Percentiles rank a stretch among this genome's conserved stretches.
These are phyloP conservation scores for Leptoclinus maculatus DNA, from an alignment of 2,797 vertebrate genomes.

Conservation along the genomic window DNA sequence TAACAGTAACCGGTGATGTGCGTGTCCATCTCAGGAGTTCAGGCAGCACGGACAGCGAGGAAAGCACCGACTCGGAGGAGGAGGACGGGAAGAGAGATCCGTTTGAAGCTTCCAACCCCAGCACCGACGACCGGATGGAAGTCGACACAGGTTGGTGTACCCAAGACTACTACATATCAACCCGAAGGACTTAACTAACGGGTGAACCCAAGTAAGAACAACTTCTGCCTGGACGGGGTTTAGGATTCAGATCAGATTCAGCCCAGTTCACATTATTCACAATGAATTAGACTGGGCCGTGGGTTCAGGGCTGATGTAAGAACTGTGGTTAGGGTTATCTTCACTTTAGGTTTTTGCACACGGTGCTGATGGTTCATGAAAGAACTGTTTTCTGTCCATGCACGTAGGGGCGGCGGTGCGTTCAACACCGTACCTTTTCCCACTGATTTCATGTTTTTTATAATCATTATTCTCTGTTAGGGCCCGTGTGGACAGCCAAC, in stretches of 20 bases:
- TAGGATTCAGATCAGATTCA: background rate
- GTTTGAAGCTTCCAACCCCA: slow-evolving; percentile 87
- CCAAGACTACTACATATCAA: background rate
- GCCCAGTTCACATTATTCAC: background rate
- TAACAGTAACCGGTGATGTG: background rate
- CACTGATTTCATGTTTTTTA: background rate
- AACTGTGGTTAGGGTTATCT: background rate
- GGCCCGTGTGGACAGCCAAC: slow-evolving; percentile 93
- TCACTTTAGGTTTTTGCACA: background rate
- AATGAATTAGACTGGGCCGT: background rate
- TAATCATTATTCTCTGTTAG: slow-evolving; percentile 65
- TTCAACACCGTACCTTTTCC: background rate
- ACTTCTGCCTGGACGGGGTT: background rate
- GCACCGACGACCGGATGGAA: slow-evolving; percentile 95
- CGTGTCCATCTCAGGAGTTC: slow-evolving; percentile 84
- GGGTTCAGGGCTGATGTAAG: background rate
- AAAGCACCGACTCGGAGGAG: slow-evolving; percentile 98
- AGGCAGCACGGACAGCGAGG: slow-evolving; percentile 98
- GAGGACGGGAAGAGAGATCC: slow-evolving; percentile 93
- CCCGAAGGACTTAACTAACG: background rate
- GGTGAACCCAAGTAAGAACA: background rate
- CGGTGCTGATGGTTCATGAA: background rate
- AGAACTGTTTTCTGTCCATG: background rate
- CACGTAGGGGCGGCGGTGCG: background rate
- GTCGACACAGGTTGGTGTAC: slow-evolving; percentile 89